phyloP scores from a whole-genome alignment of 1,140 invertebrate genomes.

The Sitophilus oryzae region DNA sequence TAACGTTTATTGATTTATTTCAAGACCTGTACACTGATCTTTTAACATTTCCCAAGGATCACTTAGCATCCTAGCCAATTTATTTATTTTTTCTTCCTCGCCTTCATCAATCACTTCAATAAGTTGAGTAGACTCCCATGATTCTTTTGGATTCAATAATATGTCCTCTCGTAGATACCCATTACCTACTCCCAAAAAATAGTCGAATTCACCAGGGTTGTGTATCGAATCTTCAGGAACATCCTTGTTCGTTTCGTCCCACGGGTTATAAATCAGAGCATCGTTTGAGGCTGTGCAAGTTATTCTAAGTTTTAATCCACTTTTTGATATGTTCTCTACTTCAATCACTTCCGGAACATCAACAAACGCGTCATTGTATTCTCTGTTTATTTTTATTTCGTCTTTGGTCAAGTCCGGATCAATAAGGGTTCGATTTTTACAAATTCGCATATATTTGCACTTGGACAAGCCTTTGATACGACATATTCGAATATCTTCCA shows the following conservation, averaged over 20 bases:
- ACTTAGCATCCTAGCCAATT: constrained; percentile 3
- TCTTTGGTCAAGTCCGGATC: neutral
- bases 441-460: constrained; percentile 4
- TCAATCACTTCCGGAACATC: constrained; percentile 5
- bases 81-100: constrained; percentile 1
- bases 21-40: neutral
- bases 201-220: constrained; percentile 3
- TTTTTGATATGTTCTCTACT: constrained; percentile 1
- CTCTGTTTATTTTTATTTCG: neutral
- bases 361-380: neutral
- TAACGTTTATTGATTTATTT: neutral
- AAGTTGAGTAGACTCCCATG: constrained; percentile 1
- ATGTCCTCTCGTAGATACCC: constrained; percentile 5
- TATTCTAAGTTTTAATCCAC: constrained; percentile 12
- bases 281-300: constrained; percentile 1
- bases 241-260: neutral
- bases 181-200: constrained; percentile 9
- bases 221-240: neutral
- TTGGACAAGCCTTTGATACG: constrained; percentile 8
- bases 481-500: constrained; percentile 17
- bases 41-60: constrained; percentile 12
- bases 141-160: constrained; percentile 8
- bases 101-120: constrained; percentile 17
- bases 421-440: neutral
- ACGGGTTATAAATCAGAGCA: constrained; percentile 11